Evolutionary conservation across 2,113 vertebrate species (phyloP).

Genomic region (Pelusios castaneus): DNA sequence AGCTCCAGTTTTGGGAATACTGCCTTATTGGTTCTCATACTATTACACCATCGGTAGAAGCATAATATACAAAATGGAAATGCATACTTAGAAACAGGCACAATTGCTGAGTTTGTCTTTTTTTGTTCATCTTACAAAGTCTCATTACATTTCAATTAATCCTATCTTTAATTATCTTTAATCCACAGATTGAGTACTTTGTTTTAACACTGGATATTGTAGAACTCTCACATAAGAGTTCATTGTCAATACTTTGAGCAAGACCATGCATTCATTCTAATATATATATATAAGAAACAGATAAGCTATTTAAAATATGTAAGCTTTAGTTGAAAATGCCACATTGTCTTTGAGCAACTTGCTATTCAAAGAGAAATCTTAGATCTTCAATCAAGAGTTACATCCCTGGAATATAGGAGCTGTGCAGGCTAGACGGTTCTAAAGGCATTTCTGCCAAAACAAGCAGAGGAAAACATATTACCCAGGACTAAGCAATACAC

Average conservation of each 20-base stretch:
- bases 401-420: background rate
- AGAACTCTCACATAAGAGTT: background rate
- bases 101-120: background rate
- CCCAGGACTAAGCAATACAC: background rate
- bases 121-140: background rate
- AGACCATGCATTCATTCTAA: background rate
- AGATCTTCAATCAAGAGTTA: background rate
- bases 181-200: background rate
- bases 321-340: background rate
- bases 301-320: background rate
- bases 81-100: background rate
- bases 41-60: background rate
- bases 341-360: fast-evolving
- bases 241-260: background rate
- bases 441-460: background rate
- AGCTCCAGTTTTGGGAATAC: background rate
- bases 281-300: background rate
- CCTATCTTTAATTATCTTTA: background rate
- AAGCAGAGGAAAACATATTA: background rate
- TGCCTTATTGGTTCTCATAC: fast-evolving
- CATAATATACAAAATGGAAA: background rate
- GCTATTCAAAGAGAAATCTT: background rate
- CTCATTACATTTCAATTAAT: background rate
- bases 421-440: background rate
- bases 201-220: background rate